Percentiles rank a stretch among this genome's conserved stretches.
Evolutionary conservation across 2,888 invertebrate species (phyloP).

Genomic region (Lasioglossum vierecki): DNA sequence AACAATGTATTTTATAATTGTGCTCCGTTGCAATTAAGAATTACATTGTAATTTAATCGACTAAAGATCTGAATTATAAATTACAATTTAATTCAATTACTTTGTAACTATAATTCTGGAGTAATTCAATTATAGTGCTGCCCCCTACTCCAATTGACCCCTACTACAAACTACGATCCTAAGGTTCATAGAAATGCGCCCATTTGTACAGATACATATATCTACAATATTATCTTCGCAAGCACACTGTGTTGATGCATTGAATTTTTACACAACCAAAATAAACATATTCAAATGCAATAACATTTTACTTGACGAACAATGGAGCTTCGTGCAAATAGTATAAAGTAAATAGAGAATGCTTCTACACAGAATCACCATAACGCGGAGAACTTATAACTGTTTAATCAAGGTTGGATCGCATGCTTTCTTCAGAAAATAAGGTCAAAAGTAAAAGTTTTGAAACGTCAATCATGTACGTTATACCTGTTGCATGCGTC

Average conservation of each 20-base stretch:
- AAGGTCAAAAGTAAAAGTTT: constrained; percentile 83
- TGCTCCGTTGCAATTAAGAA: too few species aligned
- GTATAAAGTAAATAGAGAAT: neutral
- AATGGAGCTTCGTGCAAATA: neutral
- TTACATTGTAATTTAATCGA: too few species aligned
- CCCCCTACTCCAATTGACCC: too few species aligned
- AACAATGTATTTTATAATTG: too few species aligned
- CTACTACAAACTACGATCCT: neutral
- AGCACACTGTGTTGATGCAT: neutral
- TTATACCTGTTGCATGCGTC: constrained; percentile 70
- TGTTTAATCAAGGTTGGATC: constrained; percentile 16
- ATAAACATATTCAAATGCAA: neutral
- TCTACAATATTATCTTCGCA: neutral
- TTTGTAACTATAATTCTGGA: too few species aligned
- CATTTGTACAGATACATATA: neutral
- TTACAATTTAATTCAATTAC: too few species aligned
- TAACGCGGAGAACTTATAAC: neutral
- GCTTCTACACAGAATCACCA: neutral
- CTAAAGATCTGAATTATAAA: too few species aligned
- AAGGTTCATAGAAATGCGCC: constrained; percentile 5
- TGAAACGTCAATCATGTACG: constrained; percentile 74
- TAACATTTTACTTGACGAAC: neutral
- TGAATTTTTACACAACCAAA: constrained; percentile 12
- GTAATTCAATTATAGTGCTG: too few species aligned
- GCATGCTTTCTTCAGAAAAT: constrained; percentile 66